These are phyloP conservation scores for Adoxophyes honmai DNA, from an alignment of 1,140 invertebrate genomes.

Conservation along the genomic window DNA sequence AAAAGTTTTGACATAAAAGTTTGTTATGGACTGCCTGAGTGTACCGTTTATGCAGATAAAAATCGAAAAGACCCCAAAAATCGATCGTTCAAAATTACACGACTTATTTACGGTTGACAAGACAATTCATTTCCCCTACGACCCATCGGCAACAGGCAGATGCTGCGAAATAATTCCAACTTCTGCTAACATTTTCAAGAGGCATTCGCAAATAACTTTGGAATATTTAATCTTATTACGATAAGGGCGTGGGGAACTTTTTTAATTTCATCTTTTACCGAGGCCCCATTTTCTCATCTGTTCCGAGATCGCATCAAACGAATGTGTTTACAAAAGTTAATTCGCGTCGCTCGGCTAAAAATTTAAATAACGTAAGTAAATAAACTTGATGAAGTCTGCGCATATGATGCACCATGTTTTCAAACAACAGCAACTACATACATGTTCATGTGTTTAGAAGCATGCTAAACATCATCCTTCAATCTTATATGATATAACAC, in stretches of 20 bases:
- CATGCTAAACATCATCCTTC: too few relatives aligned
- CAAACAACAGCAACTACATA: too few relatives aligned
- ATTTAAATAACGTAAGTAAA: too few relatives aligned
- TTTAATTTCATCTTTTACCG: slow-evolving; percentile 24
- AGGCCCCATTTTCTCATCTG: slow-evolving; percentile 21
- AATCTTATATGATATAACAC: too few relatives aligned
- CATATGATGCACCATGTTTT: too few relatives aligned
- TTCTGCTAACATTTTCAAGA: slow-evolving; percentile 23
- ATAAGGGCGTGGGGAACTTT: slow-evolving; percentile 20
- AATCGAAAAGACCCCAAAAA: neutral
- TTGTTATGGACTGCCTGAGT: neutral
- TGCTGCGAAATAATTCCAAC: slow-evolving; percentile 23
- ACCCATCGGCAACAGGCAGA: slow-evolving; percentile 17
- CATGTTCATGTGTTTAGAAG: too few relatives aligned
- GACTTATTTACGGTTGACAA: slow-evolving; percentile 20
- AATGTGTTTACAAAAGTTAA: slow-evolving; percentile 19
- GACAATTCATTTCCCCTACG: slow-evolving; percentile 14
- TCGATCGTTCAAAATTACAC: slow-evolving; percentile 3
- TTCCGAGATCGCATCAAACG: neutral
- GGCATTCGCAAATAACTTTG: slow-evolving; percentile 22
- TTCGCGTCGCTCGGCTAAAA: slow-evolving; percentile 8
- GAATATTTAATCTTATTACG: slow-evolving; percentile 26
- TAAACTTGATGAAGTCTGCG: too few relatives aligned
- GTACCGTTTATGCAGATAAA: neutral
- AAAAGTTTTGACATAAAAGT: neutral